Base-by-base conservation (phyloP, 2,113 vertebrate genomes). In the Nycticryphes semicollaris region DNA sequence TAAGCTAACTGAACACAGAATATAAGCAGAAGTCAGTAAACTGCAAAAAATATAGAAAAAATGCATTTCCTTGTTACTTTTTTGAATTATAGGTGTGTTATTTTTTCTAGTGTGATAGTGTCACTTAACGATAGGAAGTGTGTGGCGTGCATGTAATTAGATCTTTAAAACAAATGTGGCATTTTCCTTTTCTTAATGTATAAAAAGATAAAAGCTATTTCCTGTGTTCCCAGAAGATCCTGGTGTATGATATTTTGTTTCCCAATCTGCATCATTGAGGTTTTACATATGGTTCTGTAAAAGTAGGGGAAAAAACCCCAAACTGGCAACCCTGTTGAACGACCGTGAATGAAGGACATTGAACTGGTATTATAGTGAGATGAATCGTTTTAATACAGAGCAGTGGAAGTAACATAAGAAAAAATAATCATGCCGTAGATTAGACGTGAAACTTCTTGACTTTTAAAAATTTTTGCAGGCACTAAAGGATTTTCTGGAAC, bases 401-500 rank as follows among this genome's bases (percentile, higher is more conserved):
- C 82, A 74, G 51, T 63, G 23, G 48, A 67, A 41, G 10, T 63
- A 54, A 43, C 37, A 39, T 16, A 63, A 60, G 35, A 30, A 84
- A 63, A 74, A 48, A 73, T 14, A 76, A 69, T 84, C 8, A 18
- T 4, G 1, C 24, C 5, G 57, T 75, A 56, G 12, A 82, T 23
- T 50, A 89, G 35, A 30, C 9, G 31, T 16, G 25, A 28, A 83
- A 67, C 48, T 11, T 84, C 8, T 17, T 45, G 53, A 70, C 84
- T 76, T 84, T n/a, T 81, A 39, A 75, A n/a, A 10, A 43, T 86
- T 87, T 63, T 89, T 91, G 50, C 97, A 99, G 98, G 98, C 98
- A 41, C 97, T 99, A 51, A 93, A 98, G 41, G 62, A 89, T 25
- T 99, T 99, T 97, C 97, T 99, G 97, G 82, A 97, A 20, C 97